Evolutionary conservation across 2,113 vertebrate genomes (phyloP), one percentile per base, ranked within the genome.

Genomic region (Xerus inauris): DNA sequence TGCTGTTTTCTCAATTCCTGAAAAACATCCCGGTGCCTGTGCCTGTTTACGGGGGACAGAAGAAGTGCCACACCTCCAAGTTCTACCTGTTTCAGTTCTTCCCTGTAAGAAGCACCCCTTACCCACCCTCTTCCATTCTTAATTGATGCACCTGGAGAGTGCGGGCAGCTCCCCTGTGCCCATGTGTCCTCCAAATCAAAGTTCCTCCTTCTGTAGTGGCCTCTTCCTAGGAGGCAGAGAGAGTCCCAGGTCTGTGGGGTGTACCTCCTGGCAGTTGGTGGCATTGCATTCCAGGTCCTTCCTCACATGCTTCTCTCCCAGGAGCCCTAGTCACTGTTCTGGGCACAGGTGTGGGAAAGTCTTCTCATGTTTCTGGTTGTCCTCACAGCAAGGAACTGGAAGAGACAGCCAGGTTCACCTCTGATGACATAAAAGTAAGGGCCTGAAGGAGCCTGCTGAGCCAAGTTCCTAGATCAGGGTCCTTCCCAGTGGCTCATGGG

Each of bases 1-100:
- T 99, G 96, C 97, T 99, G 71, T 99, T 99, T 98, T 99, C 99
- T 17, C 99, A 99, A 98, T 99, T 99, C 98, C 98, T 99, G 97
- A 99, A 99, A 17, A 98, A 99, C 64, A 94, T 99, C 12, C 76
- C 99, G 0, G 95, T 99, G 54, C 99, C 98, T 0, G 81, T 99
- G 91, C 99, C 99, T 0, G 89, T 97, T 40, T 99, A 99, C 92
- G 98, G 97, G 97, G 98, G 98, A 97, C 91, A 97, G 92, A 99
- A 98, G 98, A 99, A 99, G 85, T 98, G 99, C 49, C 98, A 98
- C 96, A 96, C 98, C 89, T 98, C 98, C 79, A 98, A 96, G 20
- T 91, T 99, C 75, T 98, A 99, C 96, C 30, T 99, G 97, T 99
- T 99, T 97, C 99, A 99, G 98, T 99, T 99, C 97, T 99, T 99